Evolutionary conservation across 1,140 invertebrate genomes (phyloP).

Genomic region (Drosophila ficusphila): DNA sequence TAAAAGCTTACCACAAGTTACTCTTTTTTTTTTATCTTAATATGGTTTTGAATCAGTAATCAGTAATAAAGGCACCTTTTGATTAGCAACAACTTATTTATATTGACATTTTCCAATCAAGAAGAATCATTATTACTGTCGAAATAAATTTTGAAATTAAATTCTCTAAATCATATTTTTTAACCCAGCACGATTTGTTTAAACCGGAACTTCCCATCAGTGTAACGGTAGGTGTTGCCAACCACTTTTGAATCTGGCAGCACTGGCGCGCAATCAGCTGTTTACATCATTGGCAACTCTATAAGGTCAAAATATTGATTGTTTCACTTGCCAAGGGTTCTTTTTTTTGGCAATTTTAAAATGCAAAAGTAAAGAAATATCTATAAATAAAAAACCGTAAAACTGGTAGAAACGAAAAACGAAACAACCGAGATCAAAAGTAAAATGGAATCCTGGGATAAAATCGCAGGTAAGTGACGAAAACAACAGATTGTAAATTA

Average conservation of each 20-base stretch:
- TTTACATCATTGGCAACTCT: slow-evolving; percentile 17
- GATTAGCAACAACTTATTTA: no score
- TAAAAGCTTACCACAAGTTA: no score
- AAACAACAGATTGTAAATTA: neutral
- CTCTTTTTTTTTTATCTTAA: no score
- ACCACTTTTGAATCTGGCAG: slow-evolving; percentile 9
- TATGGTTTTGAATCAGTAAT: no score
- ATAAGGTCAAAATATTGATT: slow-evolving; percentile 42
- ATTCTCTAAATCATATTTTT: no score
- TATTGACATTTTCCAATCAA: no score
- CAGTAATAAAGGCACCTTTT: no score
- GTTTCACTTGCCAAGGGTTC: slow-evolving; percentile 23
- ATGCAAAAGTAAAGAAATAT: slow-evolving; percentile 15
- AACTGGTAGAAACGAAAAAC: neutral
- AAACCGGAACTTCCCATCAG: neutral
- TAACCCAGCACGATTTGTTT: no score
- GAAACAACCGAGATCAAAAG: neutral
- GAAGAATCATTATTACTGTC: no score
- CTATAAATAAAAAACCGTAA: neutral
- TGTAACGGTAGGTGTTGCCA: slow-evolving; percentile 28
- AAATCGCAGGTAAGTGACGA: slow-evolving; percentile 8
- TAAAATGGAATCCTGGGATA: slow-evolving; percentile 17
- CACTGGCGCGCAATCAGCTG: slow-evolving; percentile 20
- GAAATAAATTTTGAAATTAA: no score
- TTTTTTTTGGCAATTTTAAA: slow-evolving; percentile 37